A percentile compares a stretch with the other conserved stretches of the same genome.
Evolutionary conservation across 2,888 invertebrate species (phyloP).

Genomic region (Xanthorhoe designata): DNA sequence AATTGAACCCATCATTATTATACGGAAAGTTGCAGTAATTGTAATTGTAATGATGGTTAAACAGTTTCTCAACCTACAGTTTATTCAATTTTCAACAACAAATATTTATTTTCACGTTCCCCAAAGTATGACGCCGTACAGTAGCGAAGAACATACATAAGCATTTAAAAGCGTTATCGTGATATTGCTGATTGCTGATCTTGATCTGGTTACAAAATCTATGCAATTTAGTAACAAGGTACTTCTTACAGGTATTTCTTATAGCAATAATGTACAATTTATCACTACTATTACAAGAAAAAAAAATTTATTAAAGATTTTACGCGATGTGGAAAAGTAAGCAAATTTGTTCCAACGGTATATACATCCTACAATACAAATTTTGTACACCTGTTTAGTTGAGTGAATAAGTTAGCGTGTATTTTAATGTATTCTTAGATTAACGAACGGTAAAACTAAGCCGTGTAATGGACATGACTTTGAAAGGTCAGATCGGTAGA

Average conservation of each 20-base stretch:
- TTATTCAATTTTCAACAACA: neutral
- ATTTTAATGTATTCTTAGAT: conserved; percentile 11
- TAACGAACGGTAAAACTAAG: conserved; percentile 28
- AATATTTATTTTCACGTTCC: neutral
- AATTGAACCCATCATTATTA: conserved; percentile 20
- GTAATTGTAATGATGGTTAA: conserved; percentile 13
- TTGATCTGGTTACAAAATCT: neutral
- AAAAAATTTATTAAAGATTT: neutral
- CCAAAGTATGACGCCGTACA: neutral
- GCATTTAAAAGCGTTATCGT: neutral
- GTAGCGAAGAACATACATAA: neutral
- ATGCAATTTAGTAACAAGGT: no score
- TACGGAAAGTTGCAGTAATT: conserved; percentile 23
- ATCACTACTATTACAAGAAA: neutral
- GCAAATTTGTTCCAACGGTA: neutral
- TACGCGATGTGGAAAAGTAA: neutral
- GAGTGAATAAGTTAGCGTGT: neutral
- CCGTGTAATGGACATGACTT: conserved; percentile 34
- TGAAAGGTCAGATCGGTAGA: conserved; percentile 41
- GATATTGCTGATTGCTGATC: no score
- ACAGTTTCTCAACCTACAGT: neutral
- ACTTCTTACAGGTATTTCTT: no score
- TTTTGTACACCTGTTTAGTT: neutral
- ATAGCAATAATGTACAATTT: no score
- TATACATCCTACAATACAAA: neutral